Conservation (phyloP, 2,888 invertebrate genomes). For the Strigamia crassipes region DNA sequence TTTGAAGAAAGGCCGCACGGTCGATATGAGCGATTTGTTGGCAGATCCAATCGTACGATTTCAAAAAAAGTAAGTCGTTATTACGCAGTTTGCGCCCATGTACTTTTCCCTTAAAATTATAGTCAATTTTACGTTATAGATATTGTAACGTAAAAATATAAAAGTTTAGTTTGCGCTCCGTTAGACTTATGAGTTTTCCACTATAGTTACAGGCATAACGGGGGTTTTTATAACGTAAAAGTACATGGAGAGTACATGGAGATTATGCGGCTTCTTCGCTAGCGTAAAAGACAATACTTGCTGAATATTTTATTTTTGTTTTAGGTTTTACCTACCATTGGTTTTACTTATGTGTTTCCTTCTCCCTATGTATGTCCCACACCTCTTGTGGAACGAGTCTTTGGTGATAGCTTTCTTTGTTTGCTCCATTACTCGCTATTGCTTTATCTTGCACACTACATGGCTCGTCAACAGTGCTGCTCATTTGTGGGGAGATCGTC, state of each 20-base stretch:
- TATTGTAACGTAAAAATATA: too few relatives aligned
- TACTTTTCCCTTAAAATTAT: too few relatives aligned
- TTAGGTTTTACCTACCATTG: conserved; percentile 30
- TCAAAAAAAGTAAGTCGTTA: conserved; percentile 82
- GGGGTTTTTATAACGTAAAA: too few relatives aligned
- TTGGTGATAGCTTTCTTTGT: conserved; percentile 56
- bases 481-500: conserved; percentile 61
- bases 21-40: conserved; percentile 82
- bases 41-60: conserved; percentile 81
- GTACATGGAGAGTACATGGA: too few relatives aligned
- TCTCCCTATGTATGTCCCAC: neutral
- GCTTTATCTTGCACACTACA: conserved; percentile 59
- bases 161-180: too few relatives aligned
- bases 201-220: too few relatives aligned
- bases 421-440: conserved; percentile 59
- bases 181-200: too few relatives aligned
- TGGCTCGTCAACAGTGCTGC: conserved; percentile 62
- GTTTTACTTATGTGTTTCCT: conserved; percentile 40
- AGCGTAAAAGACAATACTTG: too few relatives aligned
- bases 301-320: neutral
- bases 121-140: too few relatives aligned
- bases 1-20: conserved; percentile 78
- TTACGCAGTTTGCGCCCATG: too few relatives aligned
- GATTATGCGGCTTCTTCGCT: too few relatives aligned
- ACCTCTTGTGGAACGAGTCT: neutral